These are phyloP conservation scores for Cyclopterus lumpus DNA, from an alignment of 2,797 vertebrate genomes.

Conservation along the genomic window DNA sequence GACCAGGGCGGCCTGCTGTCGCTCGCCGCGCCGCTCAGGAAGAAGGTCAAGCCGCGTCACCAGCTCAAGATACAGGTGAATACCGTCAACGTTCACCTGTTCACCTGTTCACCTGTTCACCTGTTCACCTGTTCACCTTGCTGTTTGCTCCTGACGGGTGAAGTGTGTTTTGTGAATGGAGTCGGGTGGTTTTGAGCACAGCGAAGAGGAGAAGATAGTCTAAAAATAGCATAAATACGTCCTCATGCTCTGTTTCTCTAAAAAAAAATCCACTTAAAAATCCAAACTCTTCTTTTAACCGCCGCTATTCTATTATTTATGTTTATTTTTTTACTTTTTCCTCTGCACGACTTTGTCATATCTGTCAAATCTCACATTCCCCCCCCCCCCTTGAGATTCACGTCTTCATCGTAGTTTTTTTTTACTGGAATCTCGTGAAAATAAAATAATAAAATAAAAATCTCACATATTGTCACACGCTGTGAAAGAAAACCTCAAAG, in stretches of 20 bases:
- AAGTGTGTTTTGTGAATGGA: too few species aligned
- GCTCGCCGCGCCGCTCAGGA: conserved; percentile 85
- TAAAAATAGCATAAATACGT: too few species aligned
- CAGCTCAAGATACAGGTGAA: conserved; percentile 94
- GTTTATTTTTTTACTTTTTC: too few species aligned
- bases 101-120: neutral
- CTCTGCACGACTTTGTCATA: too few species aligned
- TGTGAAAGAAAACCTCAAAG: neutral
- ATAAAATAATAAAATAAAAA: neutral
- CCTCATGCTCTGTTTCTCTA: too few species aligned
- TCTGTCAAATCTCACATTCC: conserved; percentile 4
- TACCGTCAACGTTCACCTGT: too few species aligned
- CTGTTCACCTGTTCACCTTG: too few species aligned
- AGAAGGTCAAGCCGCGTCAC: conserved; percentile 84
- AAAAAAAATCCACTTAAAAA: neutral
- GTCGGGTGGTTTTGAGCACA: too few species aligned
- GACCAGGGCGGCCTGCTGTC: conserved; percentile 92
- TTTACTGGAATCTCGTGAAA: neutral
- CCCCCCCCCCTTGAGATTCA: neutral
- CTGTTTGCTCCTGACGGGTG: too few species aligned
- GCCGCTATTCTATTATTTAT: neutral
- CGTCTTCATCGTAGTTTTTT: too few species aligned
- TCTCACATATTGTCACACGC: neutral
- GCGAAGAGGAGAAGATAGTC: too few species aligned
- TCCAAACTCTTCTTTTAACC: neutral